Evolutionary conservation across 2,113 vertebrate genomes (phyloP).

Genomic region (Aramus guarauna): DNA sequence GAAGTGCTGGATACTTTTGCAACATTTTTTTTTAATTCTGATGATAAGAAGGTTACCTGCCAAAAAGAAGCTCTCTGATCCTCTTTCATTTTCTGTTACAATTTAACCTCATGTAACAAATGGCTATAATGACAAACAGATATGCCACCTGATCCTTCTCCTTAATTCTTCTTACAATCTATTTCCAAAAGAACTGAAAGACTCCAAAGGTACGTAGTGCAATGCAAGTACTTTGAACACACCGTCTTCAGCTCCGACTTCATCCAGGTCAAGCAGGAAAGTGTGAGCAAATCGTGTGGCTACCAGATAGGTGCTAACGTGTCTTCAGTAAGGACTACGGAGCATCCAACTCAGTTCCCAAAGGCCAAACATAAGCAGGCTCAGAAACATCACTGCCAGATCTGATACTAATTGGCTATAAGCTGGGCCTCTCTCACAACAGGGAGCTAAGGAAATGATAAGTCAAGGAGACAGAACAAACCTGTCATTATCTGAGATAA

Average conservation of each 20-base stretch:
- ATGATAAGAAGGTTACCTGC: not conserved
- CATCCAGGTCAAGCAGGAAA: not conserved
- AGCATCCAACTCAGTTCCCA: not conserved
- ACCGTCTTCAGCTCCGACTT: not conserved
- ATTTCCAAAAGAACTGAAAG: not conserved
- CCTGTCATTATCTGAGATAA: constrained; percentile 1
- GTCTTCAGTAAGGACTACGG: not conserved
- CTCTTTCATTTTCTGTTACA: not conserved
- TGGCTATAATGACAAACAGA: not conserved
- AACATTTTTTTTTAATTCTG: not conserved
- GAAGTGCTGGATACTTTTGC: not conserved
- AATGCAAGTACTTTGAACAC: not conserved
- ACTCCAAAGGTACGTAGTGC: not conserved
- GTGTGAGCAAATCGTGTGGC: not conserved
- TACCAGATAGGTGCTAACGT: not conserved
- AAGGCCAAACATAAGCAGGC: not conserved
- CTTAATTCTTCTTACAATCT: not conserved
- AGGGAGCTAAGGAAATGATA: not conserved
- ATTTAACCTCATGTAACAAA: not conserved
- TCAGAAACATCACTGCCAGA: not conserved
- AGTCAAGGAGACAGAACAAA: constrained; percentile 8
- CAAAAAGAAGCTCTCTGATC: not conserved
- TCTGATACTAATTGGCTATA: constrained; percentile 30
- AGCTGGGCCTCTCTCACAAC: not conserved
- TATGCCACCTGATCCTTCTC: not conserved